phyloP scores from a whole-genome alignment of 2,113 vertebrate genomes.

The Nymphicus hollandicus region DNA sequence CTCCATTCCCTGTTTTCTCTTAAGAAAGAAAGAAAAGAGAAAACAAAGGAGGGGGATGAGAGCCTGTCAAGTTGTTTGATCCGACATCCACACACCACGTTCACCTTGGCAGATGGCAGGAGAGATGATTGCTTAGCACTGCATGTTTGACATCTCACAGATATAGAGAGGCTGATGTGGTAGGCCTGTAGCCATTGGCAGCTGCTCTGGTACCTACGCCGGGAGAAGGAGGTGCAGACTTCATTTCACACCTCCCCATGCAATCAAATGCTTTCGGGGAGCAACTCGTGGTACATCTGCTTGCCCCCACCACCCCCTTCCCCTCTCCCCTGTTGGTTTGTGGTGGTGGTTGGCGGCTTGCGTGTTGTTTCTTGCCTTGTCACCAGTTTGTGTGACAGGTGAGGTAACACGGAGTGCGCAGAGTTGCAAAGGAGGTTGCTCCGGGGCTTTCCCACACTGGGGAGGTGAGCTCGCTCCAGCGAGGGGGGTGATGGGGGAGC shows the following conservation, averaged over 20 bases:
- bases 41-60: not conserved
- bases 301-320: not conserved
- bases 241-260: constrained; percentile 19
- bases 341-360: not conserved
- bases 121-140: constrained; percentile 41
- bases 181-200: constrained; percentile 42
- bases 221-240: not conserved
- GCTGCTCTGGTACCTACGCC: not conserved
- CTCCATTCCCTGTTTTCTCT: not conserved
- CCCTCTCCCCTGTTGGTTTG: not conserved
- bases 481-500: not conserved
- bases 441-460: constrained; percentile 37
- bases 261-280: constrained; percentile 7
- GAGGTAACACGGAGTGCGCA: constrained; percentile 19
- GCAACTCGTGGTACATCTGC: constrained; percentile 4
- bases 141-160: constrained; percentile 63
- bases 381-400: constrained; percentile 66
- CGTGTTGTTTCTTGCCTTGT: not conserved
- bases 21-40: not conserved
- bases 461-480: constrained; percentile 22
- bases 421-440: constrained; percentile 52
- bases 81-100: not conserved
- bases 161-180: constrained; percentile 6
- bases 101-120: constrained; percentile 65
- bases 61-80: not conserved